Conservation (phyloP, 2,797 vertebrate genomes). For the Thalassophryne amazonica region DNA sequence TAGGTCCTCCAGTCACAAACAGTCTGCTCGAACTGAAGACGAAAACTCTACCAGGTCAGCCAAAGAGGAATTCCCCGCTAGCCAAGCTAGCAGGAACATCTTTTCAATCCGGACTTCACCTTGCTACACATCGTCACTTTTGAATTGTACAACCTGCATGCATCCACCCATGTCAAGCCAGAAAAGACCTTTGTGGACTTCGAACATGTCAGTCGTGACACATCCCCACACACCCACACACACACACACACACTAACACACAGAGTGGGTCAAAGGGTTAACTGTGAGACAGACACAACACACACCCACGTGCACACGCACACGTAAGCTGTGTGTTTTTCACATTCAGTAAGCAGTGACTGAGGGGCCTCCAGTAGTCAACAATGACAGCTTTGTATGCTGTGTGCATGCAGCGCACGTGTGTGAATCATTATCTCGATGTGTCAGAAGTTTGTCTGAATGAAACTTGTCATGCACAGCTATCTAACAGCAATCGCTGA, state of each 20-base stretch:
- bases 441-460: slow-evolving; percentile 62
- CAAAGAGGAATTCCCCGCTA: too few relatives aligned
- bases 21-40: too few relatives aligned
- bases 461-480: slow-evolving; percentile 56
- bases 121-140: too few relatives aligned
- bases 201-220: slow-evolving; percentile 31
- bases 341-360: slow-evolving; percentile 55
- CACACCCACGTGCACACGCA: slow-evolving; percentile 7
- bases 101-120: too few relatives aligned
- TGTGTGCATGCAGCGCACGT: slow-evolving; percentile 55
- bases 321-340: slow-evolving; percentile 56
- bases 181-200: slow-evolving; percentile 46
- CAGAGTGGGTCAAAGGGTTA: slow-evolving; percentile 44
- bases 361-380: slow-evolving; percentile 55
- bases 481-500: slow-evolving; percentile 62
- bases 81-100: too few relatives aligned
- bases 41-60: too few relatives aligned
- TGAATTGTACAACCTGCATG: too few relatives aligned
- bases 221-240: slow-evolving; percentile 28
- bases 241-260: slow-evolving; percentile 21
- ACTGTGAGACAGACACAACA: slow-evolving; percentile 43
- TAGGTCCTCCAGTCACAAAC: too few relatives aligned
- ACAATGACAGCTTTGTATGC: slow-evolving; percentile 77
- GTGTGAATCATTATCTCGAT: slow-evolving; percentile 72
- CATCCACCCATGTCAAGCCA: too few relatives aligned